These are phyloP conservation scores for Megathymus violae DNA, from an alignment of 1,140 invertebrate species.

Conservation along the genomic window DNA sequence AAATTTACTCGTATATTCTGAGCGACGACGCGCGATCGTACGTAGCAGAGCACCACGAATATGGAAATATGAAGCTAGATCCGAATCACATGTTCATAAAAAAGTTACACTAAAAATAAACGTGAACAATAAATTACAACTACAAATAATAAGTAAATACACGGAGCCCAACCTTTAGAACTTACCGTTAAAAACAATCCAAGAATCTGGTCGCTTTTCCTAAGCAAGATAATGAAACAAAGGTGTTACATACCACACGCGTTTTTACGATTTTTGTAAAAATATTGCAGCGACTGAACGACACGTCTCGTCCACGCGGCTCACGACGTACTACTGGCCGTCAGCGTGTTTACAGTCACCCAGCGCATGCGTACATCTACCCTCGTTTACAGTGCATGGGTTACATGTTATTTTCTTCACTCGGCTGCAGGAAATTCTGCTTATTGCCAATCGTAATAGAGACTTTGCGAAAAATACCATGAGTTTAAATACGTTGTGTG, in stretches of 20 bases:
- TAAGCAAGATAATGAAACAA: constrained; percentile 40
- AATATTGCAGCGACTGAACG: constrained; percentile 6
- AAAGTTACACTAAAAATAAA: constrained; percentile 6
- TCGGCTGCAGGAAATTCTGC: background rate
- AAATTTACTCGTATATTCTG: constrained; percentile 20
- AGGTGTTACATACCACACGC: constrained; percentile 50
- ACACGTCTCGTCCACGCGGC: constrained; percentile 23
- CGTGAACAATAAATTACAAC: background rate
- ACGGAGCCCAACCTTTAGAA: background rate
- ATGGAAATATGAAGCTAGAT: constrained; percentile 38
- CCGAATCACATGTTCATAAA: constrained; percentile 7
- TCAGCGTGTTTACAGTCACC: constrained; percentile 51
- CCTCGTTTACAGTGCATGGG: constrained; percentile 33
- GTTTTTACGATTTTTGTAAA: constrained; percentile 33
- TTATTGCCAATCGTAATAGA: background rate
- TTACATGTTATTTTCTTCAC: constrained; percentile 7
- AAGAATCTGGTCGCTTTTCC: constrained; percentile 45
- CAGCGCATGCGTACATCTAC: constrained; percentile 50
- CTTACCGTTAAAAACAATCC: constrained; percentile 53
- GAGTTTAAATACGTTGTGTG: constrained; percentile 11
- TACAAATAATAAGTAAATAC: background rate
- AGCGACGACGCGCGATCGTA: constrained; percentile 22
- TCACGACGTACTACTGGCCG: constrained; percentile 49
- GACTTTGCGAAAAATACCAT: background rate
- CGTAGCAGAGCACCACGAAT: constrained; percentile 41